phyloP scores from a whole-genome alignment of 1,140 invertebrate species.

The Acromyrmex charruanus region DNA sequence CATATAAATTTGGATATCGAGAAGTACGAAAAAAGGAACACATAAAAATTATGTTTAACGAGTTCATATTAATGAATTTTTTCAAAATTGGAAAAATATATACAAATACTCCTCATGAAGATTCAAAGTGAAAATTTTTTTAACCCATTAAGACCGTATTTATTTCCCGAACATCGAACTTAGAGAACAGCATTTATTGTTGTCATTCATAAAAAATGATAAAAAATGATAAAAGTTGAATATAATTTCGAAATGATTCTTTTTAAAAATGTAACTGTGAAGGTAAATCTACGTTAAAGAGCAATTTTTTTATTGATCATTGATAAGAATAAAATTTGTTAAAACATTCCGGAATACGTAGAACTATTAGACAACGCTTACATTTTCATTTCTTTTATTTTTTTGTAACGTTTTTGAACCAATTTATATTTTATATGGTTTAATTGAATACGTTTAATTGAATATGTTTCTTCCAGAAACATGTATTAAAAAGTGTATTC shows the following conservation, averaged over 20 bases:
- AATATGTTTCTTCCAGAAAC: neutral
- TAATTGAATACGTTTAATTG: neutral
- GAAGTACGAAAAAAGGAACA: neutral
- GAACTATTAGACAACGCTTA: neutral
- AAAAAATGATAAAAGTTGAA: neutral
- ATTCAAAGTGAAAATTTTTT: neutral
- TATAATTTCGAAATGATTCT: neutral
- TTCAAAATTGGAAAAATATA: neutral
- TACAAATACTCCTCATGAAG: neutral
- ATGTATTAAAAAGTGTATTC: neutral
- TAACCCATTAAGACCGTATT: neutral
- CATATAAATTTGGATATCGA: neutral
- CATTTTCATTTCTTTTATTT: neutral
- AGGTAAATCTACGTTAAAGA: neutral
- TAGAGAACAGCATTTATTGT: neutral
- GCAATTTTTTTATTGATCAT: neutral
- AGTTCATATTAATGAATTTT: neutral
- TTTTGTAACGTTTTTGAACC: neutral
- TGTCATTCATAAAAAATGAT: neutral
- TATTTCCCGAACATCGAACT: neutral
- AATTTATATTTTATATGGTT: neutral
- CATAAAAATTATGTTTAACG: constrained; percentile 8
- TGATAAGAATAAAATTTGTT: too few species aligned
- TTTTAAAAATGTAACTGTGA: neutral
- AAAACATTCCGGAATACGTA: too few species aligned